These are phyloP conservation scores for Odontomyia ornata DNA, from an alignment of 2,888 invertebrate species.

Conservation along the genomic window DNA sequence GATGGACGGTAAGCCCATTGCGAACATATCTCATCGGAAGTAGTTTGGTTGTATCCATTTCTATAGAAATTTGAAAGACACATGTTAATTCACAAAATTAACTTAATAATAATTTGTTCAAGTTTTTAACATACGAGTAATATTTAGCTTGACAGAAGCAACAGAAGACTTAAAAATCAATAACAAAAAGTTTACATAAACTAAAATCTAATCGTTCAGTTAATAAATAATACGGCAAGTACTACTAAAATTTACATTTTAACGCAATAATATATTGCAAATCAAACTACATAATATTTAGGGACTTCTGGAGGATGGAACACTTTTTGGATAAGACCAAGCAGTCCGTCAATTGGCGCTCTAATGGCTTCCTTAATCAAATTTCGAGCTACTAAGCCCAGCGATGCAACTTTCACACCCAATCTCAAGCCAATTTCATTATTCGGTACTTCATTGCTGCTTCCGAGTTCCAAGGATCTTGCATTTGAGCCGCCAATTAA, in stretches of 20 bases:
- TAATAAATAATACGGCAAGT: neutral
- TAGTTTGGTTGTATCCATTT: conserved; percentile 70
- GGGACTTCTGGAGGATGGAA: neutral
- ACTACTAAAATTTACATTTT: conserved; percentile 11
- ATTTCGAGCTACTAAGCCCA: conserved; percentile 60
- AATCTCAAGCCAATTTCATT: conserved; percentile 55
- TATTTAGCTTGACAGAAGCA: neutral
- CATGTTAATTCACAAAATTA: too few species aligned
- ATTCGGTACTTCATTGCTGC: conserved; percentile 21
- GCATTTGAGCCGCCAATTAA: neutral
- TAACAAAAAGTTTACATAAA: neutral
- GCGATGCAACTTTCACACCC: conserved; percentile 60
- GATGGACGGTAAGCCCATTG: conserved; percentile 72
- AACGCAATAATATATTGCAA: conserved; percentile 50
- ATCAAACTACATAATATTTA: neutral
- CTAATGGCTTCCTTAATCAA: conserved; percentile 59
- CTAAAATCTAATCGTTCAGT: neutral
- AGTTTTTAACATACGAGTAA: neutral
- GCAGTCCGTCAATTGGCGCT: conserved; percentile 55
- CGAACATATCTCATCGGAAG: conserved; percentile 68
- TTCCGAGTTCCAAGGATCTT: conserved; percentile 7
- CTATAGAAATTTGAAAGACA: conserved; percentile 58
- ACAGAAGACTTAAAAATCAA: too few species aligned
- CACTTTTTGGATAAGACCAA: conserved; percentile 54
- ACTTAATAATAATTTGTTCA: neutral